Base-by-base conservation (phyloP, 2,888 invertebrate species). In the Acanthosepion esculentum region DNA sequence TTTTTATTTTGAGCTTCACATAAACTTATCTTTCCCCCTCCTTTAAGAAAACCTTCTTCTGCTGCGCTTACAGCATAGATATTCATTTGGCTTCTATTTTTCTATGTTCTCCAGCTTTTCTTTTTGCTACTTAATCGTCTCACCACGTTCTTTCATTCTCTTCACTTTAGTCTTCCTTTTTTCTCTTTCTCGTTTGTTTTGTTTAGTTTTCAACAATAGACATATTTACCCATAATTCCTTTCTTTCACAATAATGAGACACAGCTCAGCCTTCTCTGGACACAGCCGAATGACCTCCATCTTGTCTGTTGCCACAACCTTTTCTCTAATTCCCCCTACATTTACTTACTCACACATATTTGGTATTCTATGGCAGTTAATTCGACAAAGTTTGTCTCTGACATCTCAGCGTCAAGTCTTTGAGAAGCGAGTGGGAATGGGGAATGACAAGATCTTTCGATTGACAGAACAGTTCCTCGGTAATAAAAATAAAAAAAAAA, bases 331-430 rank as follows among this genome's bases (percentile, higher is more conserved):
- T 78, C 78, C n/a, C 33, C 0, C 33, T 15, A 78, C 78, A 78
- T 78, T 78, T 78, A 64, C 64, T 64, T 29, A n/a, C 78, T 78
- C 78, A n/a, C 18, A 78, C 78, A 78, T 78, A 78, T 78, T 78
- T 78, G 78, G 78, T 78, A 78, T 78, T 78, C 78, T n/a, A n/a
- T 78, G 78, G 78, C 78, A 78, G 78, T 78, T 78, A 78, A 78
- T 78, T 78, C 78, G 78, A 78, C 78, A 78, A 78, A 78, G 78
- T 78, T 78, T 78, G 78, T 33, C 78, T 78, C 78, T 78, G 78
- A 78, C 78, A 78, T 78, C 78, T 78, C 78, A 78, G 78, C 78
- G 78, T 78, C 64, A 64, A 64, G 29, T 64, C 78, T n/a, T 78
- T 78, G 78, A 78, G 78, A 78, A n/a, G 15, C 18, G 33, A 78